A percentile compares a stretch with the other conserved stretches of the same genome.
Conservation (phyloP, 1,140 invertebrate genomes). For the Drosophila sucinea region DNA sequence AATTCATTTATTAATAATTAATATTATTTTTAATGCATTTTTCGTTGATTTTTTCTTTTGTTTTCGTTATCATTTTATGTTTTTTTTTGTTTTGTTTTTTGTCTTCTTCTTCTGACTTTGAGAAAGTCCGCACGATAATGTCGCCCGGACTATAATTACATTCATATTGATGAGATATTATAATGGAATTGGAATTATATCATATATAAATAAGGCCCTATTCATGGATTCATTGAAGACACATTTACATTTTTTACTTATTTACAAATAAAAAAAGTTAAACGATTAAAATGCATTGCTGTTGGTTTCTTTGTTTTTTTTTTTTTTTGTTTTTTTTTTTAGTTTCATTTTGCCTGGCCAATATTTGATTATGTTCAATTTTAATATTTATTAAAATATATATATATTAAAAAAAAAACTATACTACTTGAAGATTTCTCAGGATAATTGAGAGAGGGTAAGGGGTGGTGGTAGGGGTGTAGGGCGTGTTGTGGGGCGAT, state of each 20-base stretch:
- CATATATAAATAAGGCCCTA: slow-evolving; percentile 36
- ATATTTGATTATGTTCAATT: slow-evolving; percentile 40
- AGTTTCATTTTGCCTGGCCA: slow-evolving; percentile 50
- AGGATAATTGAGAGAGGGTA: slow-evolving; percentile 14
- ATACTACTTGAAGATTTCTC: slow-evolving; percentile 63
- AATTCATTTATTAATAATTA: slow-evolving; percentile 15
- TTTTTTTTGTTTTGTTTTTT: not conserved
- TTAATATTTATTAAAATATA: slow-evolving; percentile 20
- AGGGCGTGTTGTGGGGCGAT: not conserved
- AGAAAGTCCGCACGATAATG: slow-evolving; percentile 13
- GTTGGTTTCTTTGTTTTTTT: slow-evolving; percentile 17
- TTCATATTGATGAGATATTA: slow-evolving; percentile 37
- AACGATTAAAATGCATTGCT: slow-evolving; percentile 76
- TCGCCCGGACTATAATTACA: slow-evolving; percentile 1
- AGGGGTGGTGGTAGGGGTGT: slow-evolving; percentile 14
- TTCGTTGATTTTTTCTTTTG: slow-evolving; percentile 2
- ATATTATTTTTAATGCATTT: slow-evolving; percentile 12
- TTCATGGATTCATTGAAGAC: not conserved
- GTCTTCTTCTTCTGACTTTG: slow-evolving; percentile 19
- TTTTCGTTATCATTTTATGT: not conserved
- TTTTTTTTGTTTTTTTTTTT: slow-evolving; percentile 20
- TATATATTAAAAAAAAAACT: slow-evolving; percentile 80
- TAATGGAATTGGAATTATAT: slow-evolving; percentile 27
- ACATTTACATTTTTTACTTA: slow-evolving; percentile 68
- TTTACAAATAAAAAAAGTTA: slow-evolving; percentile 72